Conservation (phyloP, 2,113 vertebrate genomes). For the Etheostoma cragini region DNA sequence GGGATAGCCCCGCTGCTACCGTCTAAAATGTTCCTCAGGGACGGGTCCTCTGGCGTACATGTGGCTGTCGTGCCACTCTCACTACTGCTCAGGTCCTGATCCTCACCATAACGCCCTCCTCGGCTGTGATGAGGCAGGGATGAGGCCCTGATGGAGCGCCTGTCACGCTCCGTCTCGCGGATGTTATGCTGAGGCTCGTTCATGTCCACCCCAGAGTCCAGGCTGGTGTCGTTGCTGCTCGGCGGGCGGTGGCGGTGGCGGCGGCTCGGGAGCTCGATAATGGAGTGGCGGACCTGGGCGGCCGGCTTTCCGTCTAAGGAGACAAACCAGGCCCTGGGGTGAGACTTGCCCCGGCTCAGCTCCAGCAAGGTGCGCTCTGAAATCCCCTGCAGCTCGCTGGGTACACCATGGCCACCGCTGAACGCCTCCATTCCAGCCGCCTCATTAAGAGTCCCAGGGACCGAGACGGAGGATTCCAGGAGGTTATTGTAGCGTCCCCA, state of each 20-base stretch:
- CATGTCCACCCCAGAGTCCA: constrained; percentile 98
- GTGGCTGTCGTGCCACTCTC: constrained; percentile 92
- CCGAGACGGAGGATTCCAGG: constrained; percentile 94
- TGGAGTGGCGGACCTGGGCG: constrained; percentile 94
- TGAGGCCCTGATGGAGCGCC: constrained; percentile 87
- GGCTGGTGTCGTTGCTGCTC: constrained; percentile 95
- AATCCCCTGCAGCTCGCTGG: constrained; percentile 91
- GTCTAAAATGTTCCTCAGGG: constrained; percentile 87
- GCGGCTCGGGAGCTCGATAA: constrained; percentile 91
- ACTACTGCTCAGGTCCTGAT: constrained; percentile 93
- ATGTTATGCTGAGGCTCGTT: constrained; percentile 89
- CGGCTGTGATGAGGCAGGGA: constrained; percentile 81
- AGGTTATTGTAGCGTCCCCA: constrained; percentile 92
- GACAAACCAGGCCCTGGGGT: constrained; percentile 94
- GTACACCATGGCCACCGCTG: constrained; percentile 67
- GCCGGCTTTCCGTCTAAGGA: constrained; percentile 94
- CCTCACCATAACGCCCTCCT: constrained; percentile 79
- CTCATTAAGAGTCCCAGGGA: constrained; percentile 94
- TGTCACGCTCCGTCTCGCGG: constrained; percentile 88
- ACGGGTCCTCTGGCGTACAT: constrained; percentile 92
- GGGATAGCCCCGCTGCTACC: constrained; percentile 83
- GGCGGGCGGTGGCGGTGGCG: constrained; percentile 88
- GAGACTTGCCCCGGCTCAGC: constrained; percentile 91
- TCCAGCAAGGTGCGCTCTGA: constrained; percentile 94
- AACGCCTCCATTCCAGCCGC: constrained; percentile 91